Evolutionary conservation across 2,113 vertebrate species (phyloP).

Genomic region (Nothocercus nigrocapillus): DNA sequence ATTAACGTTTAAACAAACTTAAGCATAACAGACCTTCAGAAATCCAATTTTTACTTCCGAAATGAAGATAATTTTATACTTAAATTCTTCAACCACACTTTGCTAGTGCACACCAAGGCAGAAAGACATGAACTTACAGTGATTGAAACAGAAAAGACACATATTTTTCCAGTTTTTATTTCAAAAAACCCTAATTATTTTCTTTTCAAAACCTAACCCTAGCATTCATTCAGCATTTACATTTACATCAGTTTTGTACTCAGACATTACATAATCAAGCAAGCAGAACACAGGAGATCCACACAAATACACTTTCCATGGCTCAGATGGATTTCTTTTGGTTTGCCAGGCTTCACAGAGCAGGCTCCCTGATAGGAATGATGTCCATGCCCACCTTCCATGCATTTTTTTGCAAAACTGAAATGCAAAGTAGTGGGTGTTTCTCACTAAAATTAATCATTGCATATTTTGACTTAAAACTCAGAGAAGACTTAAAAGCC

Average conservation of each 20-base stretch:
- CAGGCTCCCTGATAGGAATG: not conserved
- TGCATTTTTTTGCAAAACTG: not conserved
- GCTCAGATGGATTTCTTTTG: not conserved
- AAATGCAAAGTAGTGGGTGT: not conserved
- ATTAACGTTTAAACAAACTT: slow-evolving; percentile 7
- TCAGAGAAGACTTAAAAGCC: not conserved
- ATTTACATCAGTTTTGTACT: not conserved
- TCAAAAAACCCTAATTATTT: not conserved
- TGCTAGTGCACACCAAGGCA: not conserved
- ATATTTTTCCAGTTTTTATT: slow-evolving; percentile 64
- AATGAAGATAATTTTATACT: not conserved
- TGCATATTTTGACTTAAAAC: not conserved
- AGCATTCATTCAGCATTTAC: not conserved
- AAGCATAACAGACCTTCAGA: not conserved
- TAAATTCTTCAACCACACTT: not conserved
- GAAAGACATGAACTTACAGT: not conserved
- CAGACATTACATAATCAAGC: not conserved
- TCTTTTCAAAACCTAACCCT: not conserved
- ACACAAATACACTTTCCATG: not conserved
- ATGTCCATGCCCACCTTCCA: not conserved
- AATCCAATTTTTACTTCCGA: not conserved
- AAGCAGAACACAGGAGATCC: not conserved
- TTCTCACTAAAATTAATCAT: not conserved
- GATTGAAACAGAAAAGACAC: not conserved
- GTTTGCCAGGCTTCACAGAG: not conserved